A percentile compares a stretch with the other conserved stretches of the same genome.
phyloP scores from a whole-genome alignment of 2,888 invertebrate species.

The Nudaria mundana region DNA sequence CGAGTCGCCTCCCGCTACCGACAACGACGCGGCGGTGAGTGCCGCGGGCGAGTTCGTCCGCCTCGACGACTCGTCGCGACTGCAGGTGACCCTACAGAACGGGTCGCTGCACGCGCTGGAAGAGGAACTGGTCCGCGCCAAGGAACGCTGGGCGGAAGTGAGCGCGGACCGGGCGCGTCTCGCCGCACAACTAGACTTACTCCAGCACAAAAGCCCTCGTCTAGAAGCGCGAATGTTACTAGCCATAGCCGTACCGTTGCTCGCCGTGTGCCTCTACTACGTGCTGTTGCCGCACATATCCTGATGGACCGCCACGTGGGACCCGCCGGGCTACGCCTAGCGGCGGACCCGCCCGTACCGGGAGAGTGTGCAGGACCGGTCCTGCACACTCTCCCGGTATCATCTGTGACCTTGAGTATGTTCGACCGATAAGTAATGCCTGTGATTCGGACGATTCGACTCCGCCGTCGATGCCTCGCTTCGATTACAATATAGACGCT shows the following conservation, averaged over 20 bases:
- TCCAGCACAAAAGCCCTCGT: constrained; percentile 76
- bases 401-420: background rate
- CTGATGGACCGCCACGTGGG: constrained; percentile 83
- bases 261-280: constrained; percentile 82
- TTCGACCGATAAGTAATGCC: constrained; percentile 8
- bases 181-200: constrained; percentile 73
- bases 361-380: too few species aligned
- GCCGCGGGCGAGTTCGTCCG: constrained; percentile 44
- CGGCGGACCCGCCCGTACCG: constrained; percentile 17
- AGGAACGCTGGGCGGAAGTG: constrained; percentile 86
- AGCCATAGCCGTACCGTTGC: constrained; percentile 71
- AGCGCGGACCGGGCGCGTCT: constrained; percentile 83
- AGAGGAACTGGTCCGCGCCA: constrained; percentile 87
- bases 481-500: constrained; percentile 38
- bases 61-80: constrained; percentile 51
- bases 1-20: constrained; percentile 10
- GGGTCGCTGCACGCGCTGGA: constrained; percentile 84
- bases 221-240: constrained; percentile 77
- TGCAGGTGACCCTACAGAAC: constrained; percentile 62
- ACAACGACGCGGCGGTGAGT: constrained; percentile 2
- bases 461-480: constrained; percentile 35
- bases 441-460: constrained; percentile 18
- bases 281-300: constrained; percentile 81
- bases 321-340: constrained; percentile 75
- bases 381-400: constrained; percentile 8